Evolutionary conservation across 2,888 invertebrate species (phyloP).

Genomic region (Pandemis corylana): DNA sequence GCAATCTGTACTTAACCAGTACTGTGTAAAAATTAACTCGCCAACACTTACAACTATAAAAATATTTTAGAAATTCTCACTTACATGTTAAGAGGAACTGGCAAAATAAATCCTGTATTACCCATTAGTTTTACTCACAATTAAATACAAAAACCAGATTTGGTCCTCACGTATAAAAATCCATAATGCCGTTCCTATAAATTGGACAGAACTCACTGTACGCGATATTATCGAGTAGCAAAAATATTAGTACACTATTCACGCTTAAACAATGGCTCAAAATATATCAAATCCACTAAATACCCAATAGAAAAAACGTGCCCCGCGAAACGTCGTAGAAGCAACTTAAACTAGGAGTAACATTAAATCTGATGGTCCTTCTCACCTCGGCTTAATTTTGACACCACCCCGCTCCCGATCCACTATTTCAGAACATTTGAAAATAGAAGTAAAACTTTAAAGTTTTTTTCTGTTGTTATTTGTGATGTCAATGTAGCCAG

Average conservation of each 20-base stretch:
- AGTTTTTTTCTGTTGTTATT: neutral
- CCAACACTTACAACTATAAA: constrained; percentile 83
- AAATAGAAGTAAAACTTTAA: neutral
- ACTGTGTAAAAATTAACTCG: constrained; percentile 77
- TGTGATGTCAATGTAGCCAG: neutral
- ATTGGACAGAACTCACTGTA: constrained; percentile 75
- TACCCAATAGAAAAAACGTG: constrained; percentile 72
- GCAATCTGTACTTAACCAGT: constrained; percentile 61
- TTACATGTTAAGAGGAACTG: constrained; percentile 84
- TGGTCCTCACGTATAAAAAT: constrained; percentile 79
- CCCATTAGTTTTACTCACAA: constrained; percentile 59
- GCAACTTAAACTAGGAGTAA: constrained; percentile 79
- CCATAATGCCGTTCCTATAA: constrained; percentile 80
- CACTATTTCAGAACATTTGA: constrained; percentile 45
- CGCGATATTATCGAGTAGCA: constrained; percentile 74
- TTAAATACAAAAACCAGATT: constrained; percentile 71
- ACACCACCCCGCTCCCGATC: constrained; percentile 67
- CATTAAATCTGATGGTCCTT: constrained; percentile 66
- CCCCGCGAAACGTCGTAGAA: constrained; percentile 72
- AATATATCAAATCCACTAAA: constrained; percentile 80
- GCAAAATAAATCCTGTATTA: constrained; percentile 83
- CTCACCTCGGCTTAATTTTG: constrained; percentile 55
- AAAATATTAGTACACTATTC: constrained; percentile 82
- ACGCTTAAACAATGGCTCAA: constrained; percentile 77
- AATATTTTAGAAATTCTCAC: constrained; percentile 84